These are phyloP conservation scores for Orientallactaga bullata DNA, from an alignment of 2,113 vertebrate genomes.

Conservation along the genomic window DNA sequence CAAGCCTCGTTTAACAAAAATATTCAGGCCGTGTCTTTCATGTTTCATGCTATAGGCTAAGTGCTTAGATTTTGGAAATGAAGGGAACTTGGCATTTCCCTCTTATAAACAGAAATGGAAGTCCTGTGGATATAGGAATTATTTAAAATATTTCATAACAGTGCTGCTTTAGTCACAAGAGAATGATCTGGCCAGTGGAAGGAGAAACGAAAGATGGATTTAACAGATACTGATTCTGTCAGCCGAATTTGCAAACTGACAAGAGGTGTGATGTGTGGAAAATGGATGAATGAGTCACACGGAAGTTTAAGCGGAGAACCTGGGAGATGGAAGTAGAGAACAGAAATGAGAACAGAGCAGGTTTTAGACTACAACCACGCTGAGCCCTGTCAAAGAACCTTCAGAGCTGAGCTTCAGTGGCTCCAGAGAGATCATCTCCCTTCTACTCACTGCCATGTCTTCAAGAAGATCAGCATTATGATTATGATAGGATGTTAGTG, in stretches of 20 bases:
- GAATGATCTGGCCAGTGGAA: neutral
- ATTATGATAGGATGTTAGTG: neutral
- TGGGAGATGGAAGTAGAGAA: too few relatives aligned
- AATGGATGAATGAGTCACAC: neutral
- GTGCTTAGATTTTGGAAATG: neutral
- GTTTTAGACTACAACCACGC: neutral
- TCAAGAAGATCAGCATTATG: neutral
- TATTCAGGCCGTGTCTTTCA: neutral
- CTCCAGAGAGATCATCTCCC: neutral
- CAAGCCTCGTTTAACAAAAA: neutral
- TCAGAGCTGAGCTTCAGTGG: neutral
- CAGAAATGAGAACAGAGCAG: neutral
- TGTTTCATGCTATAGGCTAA: neutral
- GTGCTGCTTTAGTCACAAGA: neutral
- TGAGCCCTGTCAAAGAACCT: neutral
- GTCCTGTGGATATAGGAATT: neutral
- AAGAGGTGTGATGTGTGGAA: neutral
- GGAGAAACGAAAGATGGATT: constrained; percentile 45
- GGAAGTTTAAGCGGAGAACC: neutral
- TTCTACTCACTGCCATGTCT: neutral
- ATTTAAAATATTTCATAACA: constrained; percentile 12
- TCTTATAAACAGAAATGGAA: neutral
- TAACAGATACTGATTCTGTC: neutral
- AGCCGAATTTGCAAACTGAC: constrained; percentile 43
- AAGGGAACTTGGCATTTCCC: neutral